A percentile compares a stretch with the other conserved stretches of the same genome.
Conservation (phyloP, 35 echinoderm and acorn worm genomes). For the Apostichopus japonicus region DNA sequence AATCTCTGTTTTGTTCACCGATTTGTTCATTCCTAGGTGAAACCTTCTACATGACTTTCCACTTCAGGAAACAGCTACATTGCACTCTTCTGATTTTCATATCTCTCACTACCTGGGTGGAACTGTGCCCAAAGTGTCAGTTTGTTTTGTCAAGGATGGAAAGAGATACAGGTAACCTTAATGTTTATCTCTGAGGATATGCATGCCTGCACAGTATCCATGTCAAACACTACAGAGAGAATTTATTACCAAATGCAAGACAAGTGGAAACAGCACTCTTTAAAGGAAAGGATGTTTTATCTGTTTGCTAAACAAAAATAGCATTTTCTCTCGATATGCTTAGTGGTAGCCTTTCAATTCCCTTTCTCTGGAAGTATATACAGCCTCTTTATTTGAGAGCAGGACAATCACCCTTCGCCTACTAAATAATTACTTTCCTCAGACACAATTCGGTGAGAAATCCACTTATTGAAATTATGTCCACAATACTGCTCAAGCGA, state of each 20-base stretch:
- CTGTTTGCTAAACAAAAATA: neutral
- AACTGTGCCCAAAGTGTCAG: no score
- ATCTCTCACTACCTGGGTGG: no score
- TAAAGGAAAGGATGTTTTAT: neutral
- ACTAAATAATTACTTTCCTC: neutral
- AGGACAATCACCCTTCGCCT: neutral
- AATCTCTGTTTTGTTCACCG: no score
- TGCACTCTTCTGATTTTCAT: no score
- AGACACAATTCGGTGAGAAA: neutral
- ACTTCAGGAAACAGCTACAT: no score
- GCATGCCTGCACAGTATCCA: neutral
- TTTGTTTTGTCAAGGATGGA: no score
- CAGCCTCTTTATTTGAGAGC: neutral
- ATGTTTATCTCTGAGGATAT: neutral
- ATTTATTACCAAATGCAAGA: slow-evolving; percentile 6
- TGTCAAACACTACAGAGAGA: neutral
- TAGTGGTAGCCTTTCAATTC: neutral
- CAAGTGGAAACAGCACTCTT: neutral
- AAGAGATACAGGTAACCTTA: no score
- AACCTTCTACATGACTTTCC: no score
- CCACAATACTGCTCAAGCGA: neutral
- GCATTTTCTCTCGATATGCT: neutral
- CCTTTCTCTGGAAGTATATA: neutral
- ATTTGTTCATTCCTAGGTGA: no score
- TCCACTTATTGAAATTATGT: slow-evolving; percentile 3